Evolutionary conservation across 64 coral and sea anemone species (phyloP), one percentile per base, ranked within the genome.

Genomic region (Platygyra sinensis): DNA sequence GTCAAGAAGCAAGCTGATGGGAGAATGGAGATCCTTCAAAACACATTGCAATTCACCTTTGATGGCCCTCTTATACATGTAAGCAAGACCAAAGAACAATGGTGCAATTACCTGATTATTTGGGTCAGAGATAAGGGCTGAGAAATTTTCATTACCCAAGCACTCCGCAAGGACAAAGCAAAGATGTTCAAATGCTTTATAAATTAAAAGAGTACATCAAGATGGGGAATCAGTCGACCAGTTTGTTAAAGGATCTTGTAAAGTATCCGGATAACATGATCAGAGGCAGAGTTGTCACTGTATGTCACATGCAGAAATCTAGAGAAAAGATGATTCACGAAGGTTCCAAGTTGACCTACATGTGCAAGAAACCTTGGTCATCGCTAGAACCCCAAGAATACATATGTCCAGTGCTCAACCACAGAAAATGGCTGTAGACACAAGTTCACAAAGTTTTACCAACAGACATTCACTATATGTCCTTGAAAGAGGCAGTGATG

Each of bases 21-120:
- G 33, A 2, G 91, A 77, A 30, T 88, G 86, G 86, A 80, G 60
- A 63, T 79, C 84, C 16, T 93, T 93, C 73, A 78, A 73, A 80
- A 60, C 75, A 36, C 86, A 93, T 13, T 62, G 75, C 30, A 73
- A 38, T 88, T 93, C 78, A 83, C 78, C 19, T 93, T 93, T 77
- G 91, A 86, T 20, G 86, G 91, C 24, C 91, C 74, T 61, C 31
- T 91, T 0, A 15, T 14, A 46, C 3, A 46, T 46, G 46, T 85
- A 57, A 6, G 49, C 4, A 91, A 91, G 63, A 87, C 72, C 20
- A 74, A 93, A 74, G 83, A 79, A 30, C 72, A 87, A 73, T 65
- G 84, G 38, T 93, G 91, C 61, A 80, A 88, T 65, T 93, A 93
- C 33, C 32, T 89, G n/a, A 89, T 89, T 59, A 76, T 87, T 71